Evolutionary conservation across 2,888 invertebrate species (phyloP).

Genomic region (Lacanobia wlatinum): DNA sequence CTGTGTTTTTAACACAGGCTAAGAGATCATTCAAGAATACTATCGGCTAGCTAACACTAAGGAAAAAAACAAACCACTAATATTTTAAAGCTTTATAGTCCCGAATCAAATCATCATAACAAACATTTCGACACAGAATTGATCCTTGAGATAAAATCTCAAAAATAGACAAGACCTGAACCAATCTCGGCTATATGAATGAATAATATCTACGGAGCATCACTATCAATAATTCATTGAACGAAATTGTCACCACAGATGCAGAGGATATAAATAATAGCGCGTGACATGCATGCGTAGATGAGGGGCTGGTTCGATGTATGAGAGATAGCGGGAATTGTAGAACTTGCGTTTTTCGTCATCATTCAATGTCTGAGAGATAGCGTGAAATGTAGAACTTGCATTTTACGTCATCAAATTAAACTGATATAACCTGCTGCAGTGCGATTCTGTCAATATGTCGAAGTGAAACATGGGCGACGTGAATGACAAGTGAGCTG

Average conservation of each 20-base stretch:
- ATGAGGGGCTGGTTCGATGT: conserved; percentile 14
- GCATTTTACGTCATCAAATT: background rate
- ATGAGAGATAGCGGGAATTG: conserved; percentile 18
- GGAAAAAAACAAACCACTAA: too few species aligned
- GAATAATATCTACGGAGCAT: conserved; percentile 50
- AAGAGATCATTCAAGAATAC: too few species aligned
- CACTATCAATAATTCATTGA: conserved; percentile 72
- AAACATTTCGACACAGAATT: background rate
- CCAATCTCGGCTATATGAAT: conserved; percentile 48
- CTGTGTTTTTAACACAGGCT: too few species aligned
- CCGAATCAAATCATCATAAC: background rate
- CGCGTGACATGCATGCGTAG: conserved; percentile 64
- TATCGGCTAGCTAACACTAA: too few species aligned
- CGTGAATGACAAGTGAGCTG: too few species aligned
- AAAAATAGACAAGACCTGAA: conserved; percentile 31
- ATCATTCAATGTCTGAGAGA: too few species aligned
- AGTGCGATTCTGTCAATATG: too few species aligned
- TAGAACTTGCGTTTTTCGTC: background rate
- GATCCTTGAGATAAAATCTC: background rate
- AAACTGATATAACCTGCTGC: too few species aligned
- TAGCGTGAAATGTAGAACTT: too few species aligned
- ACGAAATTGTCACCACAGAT: conserved; percentile 70
- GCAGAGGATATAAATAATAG: conserved; percentile 73
- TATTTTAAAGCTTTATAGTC: too few species aligned
- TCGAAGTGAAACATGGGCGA: too few species aligned